Evolutionary conservation across 2,113 vertebrate species (phyloP), one percentile per base, ranked within the genome.

Genomic region (Bucco capensis): DNA sequence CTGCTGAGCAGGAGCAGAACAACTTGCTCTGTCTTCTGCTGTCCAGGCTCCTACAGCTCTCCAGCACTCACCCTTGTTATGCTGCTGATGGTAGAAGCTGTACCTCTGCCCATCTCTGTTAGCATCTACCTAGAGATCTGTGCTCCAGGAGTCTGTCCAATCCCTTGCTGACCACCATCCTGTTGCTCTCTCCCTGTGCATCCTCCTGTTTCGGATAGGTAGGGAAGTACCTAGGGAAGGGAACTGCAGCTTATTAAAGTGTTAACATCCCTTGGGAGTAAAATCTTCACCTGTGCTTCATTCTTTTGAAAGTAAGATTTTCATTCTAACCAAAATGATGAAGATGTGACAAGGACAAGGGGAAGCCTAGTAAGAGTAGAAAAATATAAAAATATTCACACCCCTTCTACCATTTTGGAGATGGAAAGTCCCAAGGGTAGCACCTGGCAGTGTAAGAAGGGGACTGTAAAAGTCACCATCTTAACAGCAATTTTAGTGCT

Each of bases 161-260:
- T 44, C 17, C 40, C 23, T 28, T 25, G 38, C 17, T 74, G 53
- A 22, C 15, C 0, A n/a, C n/a, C n/a, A 0, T 38, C 21, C 27
- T 85, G 58, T 23, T 60, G 33, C 23, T 33, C 33, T 58, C 60
- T 74, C 51, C 46, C 62, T 35, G 27, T 13, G 53, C 60, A 28
- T 30, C 18, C 44, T 78, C 46, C 77, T 46, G 25, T 40, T 53
- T 58, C 53, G 81, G n/a, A 16, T 19, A 47, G 1, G 9, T 19
- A 40, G 60, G 24, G 8, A 35, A 21, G n/a, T n/a, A 33, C 6
- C 42, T 22, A 74, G 50, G 14, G 11, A 54, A 69, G 24, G 27
- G 51, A 69, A 53, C 33, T 64, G 40, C 66, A 73, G 28, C 24
- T 49, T 53, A 86, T 70, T 64, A 49, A 78, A 82, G 60, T 19